Evolutionary conservation across 2,113 vertebrate genomes (phyloP).

Genomic region (Python bivittatus): DNA sequence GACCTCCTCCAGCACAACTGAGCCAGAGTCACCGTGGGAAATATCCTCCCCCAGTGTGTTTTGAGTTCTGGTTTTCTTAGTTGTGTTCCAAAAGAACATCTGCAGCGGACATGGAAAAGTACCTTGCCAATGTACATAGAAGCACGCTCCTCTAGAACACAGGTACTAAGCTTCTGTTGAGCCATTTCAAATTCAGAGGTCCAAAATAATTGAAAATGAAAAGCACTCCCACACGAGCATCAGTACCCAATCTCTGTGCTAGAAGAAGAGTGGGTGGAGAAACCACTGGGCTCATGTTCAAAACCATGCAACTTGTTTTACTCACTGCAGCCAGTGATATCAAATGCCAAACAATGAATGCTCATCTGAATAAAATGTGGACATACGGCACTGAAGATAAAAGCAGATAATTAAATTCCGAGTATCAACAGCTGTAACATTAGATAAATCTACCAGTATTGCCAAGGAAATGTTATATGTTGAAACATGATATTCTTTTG

Average conservation of each 20-base stretch:
- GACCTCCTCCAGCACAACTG: too few relatives aligned
- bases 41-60: not conserved
- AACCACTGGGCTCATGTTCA: not conserved
- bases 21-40: not conserved
- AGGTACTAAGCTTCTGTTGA: not conserved
- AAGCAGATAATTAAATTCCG: conserved; percentile 6
- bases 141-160: not conserved
- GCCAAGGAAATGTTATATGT: not conserved
- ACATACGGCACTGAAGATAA: not conserved
- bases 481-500: not conserved
- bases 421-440: not conserved
- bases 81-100: not conserved
- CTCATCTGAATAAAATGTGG: not conserved
- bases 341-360: not conserved
- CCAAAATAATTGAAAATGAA: rapidly evolving
- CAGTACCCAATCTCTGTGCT: not conserved
- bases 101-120: not conserved
- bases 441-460: not conserved
- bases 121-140: not conserved
- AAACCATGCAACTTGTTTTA: not conserved
- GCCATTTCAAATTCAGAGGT: not conserved
- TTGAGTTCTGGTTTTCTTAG: not conserved
- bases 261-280: not conserved
- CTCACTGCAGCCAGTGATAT: not conserved
- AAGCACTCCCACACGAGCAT: not conserved